Conservation (phyloP, 2,113 vertebrate species). For the Gymnorhina tibicen region DNA sequence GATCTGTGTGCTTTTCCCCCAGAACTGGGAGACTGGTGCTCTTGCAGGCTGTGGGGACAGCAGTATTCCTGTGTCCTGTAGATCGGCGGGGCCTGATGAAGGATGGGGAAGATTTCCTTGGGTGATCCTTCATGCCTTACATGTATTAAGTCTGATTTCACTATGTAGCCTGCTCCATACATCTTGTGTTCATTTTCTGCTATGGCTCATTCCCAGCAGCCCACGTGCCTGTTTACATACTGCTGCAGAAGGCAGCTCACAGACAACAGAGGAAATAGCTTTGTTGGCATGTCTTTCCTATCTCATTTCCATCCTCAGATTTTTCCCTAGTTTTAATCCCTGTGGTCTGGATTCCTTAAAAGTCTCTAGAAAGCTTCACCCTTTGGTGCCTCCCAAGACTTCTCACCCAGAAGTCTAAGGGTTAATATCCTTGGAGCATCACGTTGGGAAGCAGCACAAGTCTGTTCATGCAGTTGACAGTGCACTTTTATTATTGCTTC, state of each 20-base stretch:
- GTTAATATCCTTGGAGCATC: neutral
- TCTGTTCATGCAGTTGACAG: neutral
- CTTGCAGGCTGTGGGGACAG: neutral
- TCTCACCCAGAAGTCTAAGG: neutral
- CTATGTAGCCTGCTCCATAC: neutral
- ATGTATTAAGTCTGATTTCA: neutral
- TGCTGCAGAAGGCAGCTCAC: neutral
- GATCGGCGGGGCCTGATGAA: neutral
- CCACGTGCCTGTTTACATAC: accelerated
- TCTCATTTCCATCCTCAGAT: neutral
- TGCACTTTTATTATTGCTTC: conserved; percentile 17
- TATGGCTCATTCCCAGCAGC: neutral
- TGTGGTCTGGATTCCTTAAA: neutral
- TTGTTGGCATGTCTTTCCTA: neutral
- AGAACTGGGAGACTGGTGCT: neutral
- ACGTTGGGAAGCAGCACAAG: neutral
- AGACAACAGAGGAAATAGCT: neutral
- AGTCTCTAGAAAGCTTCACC: neutral
- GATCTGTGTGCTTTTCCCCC: neutral
- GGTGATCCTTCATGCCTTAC: neutral
- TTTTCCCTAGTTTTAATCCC: neutral
- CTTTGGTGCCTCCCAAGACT: neutral
- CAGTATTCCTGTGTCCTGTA: neutral
- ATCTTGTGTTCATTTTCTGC: conserved; percentile 5
- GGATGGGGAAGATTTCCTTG: neutral